A percentile compares a stretch with the other conserved stretches of the same genome.
These are phyloP conservation scores for Drosophila pandora DNA, from an alignment of 1,140 invertebrate species.

Conservation along the genomic window DNA sequence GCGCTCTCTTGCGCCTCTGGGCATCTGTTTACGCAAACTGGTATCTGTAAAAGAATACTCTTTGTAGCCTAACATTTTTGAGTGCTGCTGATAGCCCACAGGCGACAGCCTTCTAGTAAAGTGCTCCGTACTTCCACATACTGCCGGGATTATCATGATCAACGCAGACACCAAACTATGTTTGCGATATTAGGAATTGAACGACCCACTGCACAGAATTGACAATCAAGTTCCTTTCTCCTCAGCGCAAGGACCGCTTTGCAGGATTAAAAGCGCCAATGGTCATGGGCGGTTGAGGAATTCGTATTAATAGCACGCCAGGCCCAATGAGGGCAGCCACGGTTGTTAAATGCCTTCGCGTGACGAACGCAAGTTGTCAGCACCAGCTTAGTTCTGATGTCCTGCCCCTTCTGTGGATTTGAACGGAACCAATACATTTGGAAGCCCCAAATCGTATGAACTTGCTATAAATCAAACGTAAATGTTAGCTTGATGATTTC, in stretches of 20 bases:
- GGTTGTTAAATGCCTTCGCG: constrained; percentile 68
- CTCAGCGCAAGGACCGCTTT: not conserved
- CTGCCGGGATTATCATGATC: no score
- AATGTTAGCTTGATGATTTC: constrained; percentile 77
- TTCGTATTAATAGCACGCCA: constrained; percentile 66
- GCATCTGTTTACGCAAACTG: constrained; percentile 38
- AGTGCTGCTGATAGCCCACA: not conserved
- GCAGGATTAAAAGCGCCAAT: constrained; percentile 28
- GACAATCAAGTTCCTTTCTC: not conserved
- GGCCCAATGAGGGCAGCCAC: constrained; percentile 21
- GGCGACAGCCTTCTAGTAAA: constrained; percentile 30
- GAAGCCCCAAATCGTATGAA: constrained; percentile 36
- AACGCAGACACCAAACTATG: no score
- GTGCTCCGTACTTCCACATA: constrained; percentile 14
- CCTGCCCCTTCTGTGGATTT: constrained; percentile 34
- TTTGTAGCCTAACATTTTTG: not conserved
- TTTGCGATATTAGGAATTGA: no score
- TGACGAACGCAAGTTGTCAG: constrained; percentile 78
- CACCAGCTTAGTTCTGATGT: constrained; percentile 15
- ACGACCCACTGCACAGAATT: not conserved
- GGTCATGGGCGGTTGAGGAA: constrained; percentile 34
- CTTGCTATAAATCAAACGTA: constrained; percentile 73
- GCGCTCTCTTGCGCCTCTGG: constrained; percentile 23
- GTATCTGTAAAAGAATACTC: not conserved
- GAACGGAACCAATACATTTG: constrained; percentile 79